phyloP scores from a whole-genome alignment of 2,797 vertebrate species.

The Podargus strigoides region DNA sequence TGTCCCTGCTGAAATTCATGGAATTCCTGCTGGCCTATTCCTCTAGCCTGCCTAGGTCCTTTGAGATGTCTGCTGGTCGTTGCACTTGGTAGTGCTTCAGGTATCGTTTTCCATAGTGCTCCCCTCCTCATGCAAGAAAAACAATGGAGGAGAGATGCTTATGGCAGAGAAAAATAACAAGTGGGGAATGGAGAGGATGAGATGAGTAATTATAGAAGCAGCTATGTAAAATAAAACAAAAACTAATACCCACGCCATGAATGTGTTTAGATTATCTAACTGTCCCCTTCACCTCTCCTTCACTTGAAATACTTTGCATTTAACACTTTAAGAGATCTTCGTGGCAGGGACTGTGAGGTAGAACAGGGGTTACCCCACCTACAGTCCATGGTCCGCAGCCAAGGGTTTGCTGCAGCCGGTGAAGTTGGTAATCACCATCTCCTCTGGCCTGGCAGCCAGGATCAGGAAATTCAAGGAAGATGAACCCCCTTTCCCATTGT shows the following conservation, averaged over 20 bases:
- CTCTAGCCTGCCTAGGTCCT: neutral
- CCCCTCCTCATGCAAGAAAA: neutral
- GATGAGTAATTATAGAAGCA: too few species aligned
- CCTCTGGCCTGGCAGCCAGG: neutral
- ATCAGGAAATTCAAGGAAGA: neutral
- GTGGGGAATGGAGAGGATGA: neutral
- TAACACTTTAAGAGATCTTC: too few species aligned
- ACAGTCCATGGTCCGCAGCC: too few species aligned
- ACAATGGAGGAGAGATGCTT: neutral
- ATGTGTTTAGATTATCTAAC: neutral
- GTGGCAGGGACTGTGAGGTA: neutral
- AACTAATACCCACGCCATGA: too few species aligned
- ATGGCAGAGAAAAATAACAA: neutral
- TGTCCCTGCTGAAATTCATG: neutral
- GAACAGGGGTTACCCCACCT: neutral
- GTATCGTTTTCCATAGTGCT: rapidly evolving
- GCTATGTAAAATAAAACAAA: too few species aligned
- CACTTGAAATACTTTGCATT: neutral
- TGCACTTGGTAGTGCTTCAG: neutral
- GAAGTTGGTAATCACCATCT: neutral
- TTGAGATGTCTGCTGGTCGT: neutral
- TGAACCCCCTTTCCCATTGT: neutral
- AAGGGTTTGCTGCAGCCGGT: too few species aligned
- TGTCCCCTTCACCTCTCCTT: neutral
- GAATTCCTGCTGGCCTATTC: neutral